These are phyloP conservation scores for Acrocephalus arundinaceus DNA, from an alignment of 2,113 vertebrate species.

Conservation along the genomic window DNA sequence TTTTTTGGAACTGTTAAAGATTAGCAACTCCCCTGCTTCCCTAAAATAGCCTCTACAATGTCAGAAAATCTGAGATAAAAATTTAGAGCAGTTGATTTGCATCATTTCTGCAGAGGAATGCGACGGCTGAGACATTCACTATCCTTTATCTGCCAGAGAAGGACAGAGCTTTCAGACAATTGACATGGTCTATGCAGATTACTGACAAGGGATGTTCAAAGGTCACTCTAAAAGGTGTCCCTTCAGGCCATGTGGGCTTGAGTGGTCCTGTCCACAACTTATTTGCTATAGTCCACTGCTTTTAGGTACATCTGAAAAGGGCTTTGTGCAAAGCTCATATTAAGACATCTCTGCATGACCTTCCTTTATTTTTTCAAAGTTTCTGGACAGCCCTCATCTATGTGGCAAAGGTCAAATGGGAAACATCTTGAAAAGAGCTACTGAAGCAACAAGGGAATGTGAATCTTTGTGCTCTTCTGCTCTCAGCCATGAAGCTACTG, in stretches of 20 bases:
- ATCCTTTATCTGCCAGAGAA: neutral
- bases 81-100: neutral
- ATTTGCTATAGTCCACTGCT: conserved; percentile 41
- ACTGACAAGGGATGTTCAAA: conserved; percentile 50
- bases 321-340: conserved; percentile 65
- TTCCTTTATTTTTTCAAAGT: conserved; percentile 39
- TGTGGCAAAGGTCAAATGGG: conserved; percentile 64
- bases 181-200: conserved; percentile 5
- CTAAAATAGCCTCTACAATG: neutral
- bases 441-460: conserved; percentile 56
- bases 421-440: conserved; percentile 64
- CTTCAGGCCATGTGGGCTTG: conserved; percentile 31
- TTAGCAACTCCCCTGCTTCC: neutral
- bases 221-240: conserved; percentile 40
- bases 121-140: neutral
- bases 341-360: conserved; percentile 51
- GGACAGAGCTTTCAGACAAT: neutral
- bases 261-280: conserved; percentile 50
- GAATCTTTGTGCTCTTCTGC: conserved; percentile 41
- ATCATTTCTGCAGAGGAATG: neutral
- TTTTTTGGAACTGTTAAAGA: neutral
- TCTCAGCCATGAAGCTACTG: conserved; percentile 38
- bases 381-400: conserved; percentile 45
- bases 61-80: neutral
- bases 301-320: conserved; percentile 65